phyloP scores from a whole-genome alignment of 1,140 invertebrate genomes.

The Nephila pilipes region DNA sequence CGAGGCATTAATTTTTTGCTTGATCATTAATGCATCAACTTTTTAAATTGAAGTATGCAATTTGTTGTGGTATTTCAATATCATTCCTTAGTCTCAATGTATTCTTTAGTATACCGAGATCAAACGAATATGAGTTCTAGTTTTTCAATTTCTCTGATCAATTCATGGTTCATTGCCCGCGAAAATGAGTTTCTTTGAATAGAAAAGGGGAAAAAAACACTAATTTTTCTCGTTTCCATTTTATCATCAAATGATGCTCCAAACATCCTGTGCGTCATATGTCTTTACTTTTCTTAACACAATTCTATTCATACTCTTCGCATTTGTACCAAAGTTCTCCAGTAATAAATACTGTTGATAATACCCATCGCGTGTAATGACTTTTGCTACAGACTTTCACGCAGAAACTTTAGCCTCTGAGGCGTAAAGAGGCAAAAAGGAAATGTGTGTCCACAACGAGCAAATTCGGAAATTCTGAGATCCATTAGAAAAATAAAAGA shows the following conservation, averaged over 20 bases:
- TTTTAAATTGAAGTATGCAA: no score
- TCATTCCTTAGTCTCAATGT: no score
- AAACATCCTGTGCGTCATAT: background rate
- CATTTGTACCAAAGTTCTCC: background rate
- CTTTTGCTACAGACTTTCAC: background rate
- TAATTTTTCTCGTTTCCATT: no score
- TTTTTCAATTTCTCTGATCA: no score
- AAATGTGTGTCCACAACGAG: conserved; percentile 13
- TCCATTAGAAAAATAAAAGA: conserved; percentile 23
- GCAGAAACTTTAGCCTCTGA: background rate
- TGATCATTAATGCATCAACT: no score
- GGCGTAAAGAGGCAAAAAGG: conserved; percentile 1
- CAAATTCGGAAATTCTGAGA: conserved; percentile 20
- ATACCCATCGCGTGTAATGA: background rate
- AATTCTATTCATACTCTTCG: background rate
- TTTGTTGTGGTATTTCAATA: no score
- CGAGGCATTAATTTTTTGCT: no score
- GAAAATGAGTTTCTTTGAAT: no score
- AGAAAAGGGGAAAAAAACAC: no score
- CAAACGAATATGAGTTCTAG: no score
- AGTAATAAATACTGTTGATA: conserved; percentile 8
- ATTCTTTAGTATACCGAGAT: no score
- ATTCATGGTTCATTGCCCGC: no score
- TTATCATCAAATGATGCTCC: background rate
- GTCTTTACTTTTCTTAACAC: background rate